Evolutionary conservation across 2,888 invertebrate genomes (phyloP).

Genomic region (Notodonta dromedarius): DNA sequence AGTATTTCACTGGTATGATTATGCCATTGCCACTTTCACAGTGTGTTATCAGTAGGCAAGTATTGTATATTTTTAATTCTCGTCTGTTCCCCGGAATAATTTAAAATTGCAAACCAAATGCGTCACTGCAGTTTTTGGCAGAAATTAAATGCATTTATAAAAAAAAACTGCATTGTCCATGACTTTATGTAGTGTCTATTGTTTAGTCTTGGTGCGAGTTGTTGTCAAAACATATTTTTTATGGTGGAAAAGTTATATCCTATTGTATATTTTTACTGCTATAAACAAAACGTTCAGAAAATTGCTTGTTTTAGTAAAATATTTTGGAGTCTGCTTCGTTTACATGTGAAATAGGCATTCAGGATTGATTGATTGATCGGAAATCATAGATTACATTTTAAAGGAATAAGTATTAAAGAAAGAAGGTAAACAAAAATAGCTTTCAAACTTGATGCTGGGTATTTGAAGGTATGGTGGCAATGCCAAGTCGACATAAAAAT

Average conservation of each 20-base stretch:
- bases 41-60: too few relatives aligned
- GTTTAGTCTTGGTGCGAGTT: constrained; percentile 11
- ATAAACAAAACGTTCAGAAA: background rate
- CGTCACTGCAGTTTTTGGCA: constrained; percentile 13
- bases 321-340: background rate
- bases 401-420: too few relatives aligned
- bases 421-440: too few relatives aligned
- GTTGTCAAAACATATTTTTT: background rate
- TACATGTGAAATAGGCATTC: background rate
- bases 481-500: too few relatives aligned
- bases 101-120: background rate
- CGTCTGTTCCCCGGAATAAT: background rate
- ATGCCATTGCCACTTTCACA: too few relatives aligned
- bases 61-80: background rate
- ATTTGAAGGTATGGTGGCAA: too few relatives aligned
- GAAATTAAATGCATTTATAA: constrained; percentile 10
- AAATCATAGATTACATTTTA: too few relatives aligned
- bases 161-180: constrained; percentile 14
- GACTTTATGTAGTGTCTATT: constrained; percentile 13
- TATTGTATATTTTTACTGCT: background rate
- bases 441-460: too few relatives aligned
- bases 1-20: too few relatives aligned
- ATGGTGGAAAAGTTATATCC: background rate
- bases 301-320: background rate
- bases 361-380: too few relatives aligned